Base-by-base conservation (phyloP, 2,888 invertebrate genomes). In the Stenodera caucasica region DNA sequence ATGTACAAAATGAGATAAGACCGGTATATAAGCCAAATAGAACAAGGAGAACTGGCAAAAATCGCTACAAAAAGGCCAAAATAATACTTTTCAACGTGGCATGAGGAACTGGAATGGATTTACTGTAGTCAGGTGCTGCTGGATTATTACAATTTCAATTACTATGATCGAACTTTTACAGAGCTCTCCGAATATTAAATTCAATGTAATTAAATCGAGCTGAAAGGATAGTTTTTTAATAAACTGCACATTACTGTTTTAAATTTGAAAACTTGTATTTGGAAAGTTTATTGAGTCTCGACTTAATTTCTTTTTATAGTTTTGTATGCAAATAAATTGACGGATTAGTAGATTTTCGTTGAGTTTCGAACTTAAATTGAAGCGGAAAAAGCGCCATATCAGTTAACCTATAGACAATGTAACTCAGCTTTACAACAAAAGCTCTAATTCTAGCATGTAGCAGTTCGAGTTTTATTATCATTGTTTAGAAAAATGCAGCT, bases 1-100 rank as follows among this genome's bases (percentile, higher is more conserved):
- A 53, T 23, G 53, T 53, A 35, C 33, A 49, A 57, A 51, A 60
- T 53, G 56, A 23, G 45, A 45, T 45, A 45, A 45, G 23, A 23
- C 45, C 23, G 45, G 4, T 23, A 23, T 23, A 45, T 45, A 18
- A 21, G 21, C 45, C 11, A 21, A 5, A 26, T 26, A 5, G 7
- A 26, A 26, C 3, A 5, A 26, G 7, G 7, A 26, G 7, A 26
- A 26, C 3, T 26, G 3, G 11, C 5, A 40, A 37, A 5, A 37
- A 14, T 15, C 11, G 9, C 18, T 9, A 29, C 8, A 8, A 11
- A 45, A 3, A 11, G 11, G 18, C 9, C n/a, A 18, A 40, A 18
- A 11, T 18, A 11, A 40, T 4, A 45, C 9, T 45, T 3, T 45
- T 12, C 18, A 45, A 45, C 21, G n/a, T 45, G 21, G 5, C 11